phyloP scores from a whole-genome alignment of 23 tunicate species.

The Ascidia mentula region DNA sequence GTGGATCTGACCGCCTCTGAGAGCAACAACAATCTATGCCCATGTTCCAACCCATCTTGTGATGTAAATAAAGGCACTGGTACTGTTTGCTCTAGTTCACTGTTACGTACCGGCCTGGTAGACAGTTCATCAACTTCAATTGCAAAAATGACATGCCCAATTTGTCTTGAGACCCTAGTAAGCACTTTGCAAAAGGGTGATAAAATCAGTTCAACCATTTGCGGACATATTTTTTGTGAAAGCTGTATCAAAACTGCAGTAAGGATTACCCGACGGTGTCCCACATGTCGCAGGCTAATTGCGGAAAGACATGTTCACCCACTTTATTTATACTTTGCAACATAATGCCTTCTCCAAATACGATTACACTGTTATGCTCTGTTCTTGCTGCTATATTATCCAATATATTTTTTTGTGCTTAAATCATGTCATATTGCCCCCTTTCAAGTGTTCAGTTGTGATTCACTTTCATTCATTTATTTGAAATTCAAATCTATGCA shows the following conservation, averaged over 20 bases:
- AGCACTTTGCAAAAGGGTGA: slow-evolving; percentile 13
- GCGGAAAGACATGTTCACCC: background rate
- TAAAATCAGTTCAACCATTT: slow-evolving; percentile 18
- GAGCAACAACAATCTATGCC: background rate
- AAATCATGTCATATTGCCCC: too few species aligned
- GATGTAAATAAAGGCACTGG: background rate
- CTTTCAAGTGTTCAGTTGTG: too few species aligned
- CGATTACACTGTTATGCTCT: background rate
- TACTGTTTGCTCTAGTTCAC: background rate
- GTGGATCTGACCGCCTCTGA: background rate
- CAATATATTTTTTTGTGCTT: background rate
- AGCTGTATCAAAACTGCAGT: background rate
- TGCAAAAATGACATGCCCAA: slow-evolving; percentile 16
- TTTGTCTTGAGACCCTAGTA: slow-evolving; percentile 14
- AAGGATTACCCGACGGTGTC: background rate
- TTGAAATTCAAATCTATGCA: too few species aligned
- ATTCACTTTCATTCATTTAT: too few species aligned
- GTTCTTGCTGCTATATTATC: background rate
- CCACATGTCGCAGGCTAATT: slow-evolving; percentile 10
- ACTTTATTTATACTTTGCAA: background rate
- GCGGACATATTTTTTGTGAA: slow-evolving; percentile 32
- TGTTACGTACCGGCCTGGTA: background rate
- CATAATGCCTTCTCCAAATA: background rate
- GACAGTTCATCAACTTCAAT: background rate
- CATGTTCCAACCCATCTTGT: background rate